Conservation (phyloP, 2,797 vertebrate genomes). For the Cyclura pinguis region DNA sequence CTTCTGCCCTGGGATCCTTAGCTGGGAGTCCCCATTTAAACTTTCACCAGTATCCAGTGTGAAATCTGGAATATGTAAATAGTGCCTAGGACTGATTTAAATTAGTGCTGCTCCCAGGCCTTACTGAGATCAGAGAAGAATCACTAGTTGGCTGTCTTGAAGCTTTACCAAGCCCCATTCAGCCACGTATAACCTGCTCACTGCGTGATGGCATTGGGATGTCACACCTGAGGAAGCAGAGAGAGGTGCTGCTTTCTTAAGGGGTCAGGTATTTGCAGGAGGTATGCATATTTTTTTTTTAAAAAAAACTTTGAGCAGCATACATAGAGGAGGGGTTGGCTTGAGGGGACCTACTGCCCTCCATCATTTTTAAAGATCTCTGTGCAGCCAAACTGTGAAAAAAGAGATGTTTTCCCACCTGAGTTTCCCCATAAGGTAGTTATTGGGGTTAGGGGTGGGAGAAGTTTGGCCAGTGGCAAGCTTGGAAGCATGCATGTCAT, state of each 20-base stretch:
- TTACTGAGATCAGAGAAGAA: neutral
- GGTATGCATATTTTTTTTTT: neutral
- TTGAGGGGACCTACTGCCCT: neutral
- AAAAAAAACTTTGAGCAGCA: neutral
- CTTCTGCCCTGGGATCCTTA: too few species aligned
- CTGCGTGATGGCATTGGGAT: too few species aligned
- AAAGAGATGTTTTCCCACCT: neutral
- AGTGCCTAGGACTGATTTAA: neutral
- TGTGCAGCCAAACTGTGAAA: neutral
- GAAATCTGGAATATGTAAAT: neutral
- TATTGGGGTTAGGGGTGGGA: neutral
- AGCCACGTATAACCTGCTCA: neutral
- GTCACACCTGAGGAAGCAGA: neutral
- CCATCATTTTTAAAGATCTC: neutral
- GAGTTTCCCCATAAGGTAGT: neutral
- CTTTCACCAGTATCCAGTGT: neutral
- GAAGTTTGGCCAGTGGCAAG: neutral
- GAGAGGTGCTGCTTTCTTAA: neutral
- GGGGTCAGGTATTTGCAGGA: neutral
- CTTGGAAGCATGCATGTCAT: neutral
- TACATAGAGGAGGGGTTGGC: too few species aligned
- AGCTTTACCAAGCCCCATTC: too few species aligned
- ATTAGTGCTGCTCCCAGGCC: neutral
- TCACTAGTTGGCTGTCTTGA: neutral
- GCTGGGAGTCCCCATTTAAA: neutral